Evolutionary conservation across 2,797 vertebrate species (phyloP).

Genomic region (Gallinago nigripennis): DNA sequence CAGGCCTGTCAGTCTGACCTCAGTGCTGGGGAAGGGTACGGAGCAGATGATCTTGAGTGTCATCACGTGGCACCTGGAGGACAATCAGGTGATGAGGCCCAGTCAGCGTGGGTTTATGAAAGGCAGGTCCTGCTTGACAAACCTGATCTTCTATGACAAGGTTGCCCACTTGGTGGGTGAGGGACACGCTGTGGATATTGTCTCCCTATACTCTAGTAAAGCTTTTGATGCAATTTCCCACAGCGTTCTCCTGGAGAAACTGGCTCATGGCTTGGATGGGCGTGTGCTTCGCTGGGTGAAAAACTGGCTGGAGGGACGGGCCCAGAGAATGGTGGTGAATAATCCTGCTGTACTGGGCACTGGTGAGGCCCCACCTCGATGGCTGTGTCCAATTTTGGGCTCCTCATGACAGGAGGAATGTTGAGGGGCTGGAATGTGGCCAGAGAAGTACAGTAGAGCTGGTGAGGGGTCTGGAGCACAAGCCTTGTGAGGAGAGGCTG

Average conservation of each 20-base stretch:
- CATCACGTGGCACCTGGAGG: not conserved
- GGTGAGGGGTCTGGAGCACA: not conserved
- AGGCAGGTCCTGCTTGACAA: not conserved
- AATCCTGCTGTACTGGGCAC: not conserved
- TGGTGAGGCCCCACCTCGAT: not conserved
- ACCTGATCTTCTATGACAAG: not conserved
- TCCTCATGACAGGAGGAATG: not conserved
- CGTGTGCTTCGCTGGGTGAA: not conserved
- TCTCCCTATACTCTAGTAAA: not conserved
- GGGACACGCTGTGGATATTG: not conserved
- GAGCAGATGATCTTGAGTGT: not conserved
- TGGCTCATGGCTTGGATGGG: not conserved
- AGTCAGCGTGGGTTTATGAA: not conserved
- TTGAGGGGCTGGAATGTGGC: not conserved
- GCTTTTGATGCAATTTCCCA: not conserved
- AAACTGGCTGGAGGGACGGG: not conserved
- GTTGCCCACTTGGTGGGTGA: not conserved
- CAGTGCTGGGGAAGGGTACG: not conserved
- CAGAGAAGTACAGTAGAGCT: not conserved
- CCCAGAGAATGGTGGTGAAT: not conserved
- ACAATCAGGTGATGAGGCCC: not conserved
- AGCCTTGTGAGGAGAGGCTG: too few relatives aligned
- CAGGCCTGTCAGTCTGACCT: not conserved
- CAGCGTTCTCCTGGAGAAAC: not conserved
- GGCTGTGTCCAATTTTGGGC: not conserved